Base-by-base conservation (phyloP, 2,797 vertebrate genomes). In the Meriones psammophilus region DNA sequence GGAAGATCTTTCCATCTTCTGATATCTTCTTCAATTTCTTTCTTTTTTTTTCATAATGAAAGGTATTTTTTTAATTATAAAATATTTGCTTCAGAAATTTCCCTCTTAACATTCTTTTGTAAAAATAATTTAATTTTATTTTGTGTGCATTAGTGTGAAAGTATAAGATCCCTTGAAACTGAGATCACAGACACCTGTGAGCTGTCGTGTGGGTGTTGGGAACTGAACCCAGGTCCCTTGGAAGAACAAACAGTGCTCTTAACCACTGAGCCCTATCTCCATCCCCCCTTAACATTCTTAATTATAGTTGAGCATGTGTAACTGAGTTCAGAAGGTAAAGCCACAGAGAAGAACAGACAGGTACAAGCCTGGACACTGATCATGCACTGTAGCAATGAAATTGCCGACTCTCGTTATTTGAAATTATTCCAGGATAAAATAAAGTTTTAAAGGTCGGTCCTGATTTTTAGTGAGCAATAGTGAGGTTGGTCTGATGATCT, bases 341-440 rank as follows among this genome's bases (percentile, higher is more conserved):
- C 3, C 28, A 18, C 15, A 3, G 2, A 50, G 78, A 33, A 54
- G 4, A 18, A 8, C 5, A 8, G 56, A 30, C 12, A 69, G 7
- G 66, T 39, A 20, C 3, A 79, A 66, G 86, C 36, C 84, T 85
- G 10, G n/a, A 24, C 54, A 42, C 20, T 64, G 36, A 92, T 74
- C 77, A 68, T 5, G 18, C 14, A 50, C 18, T 77, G 28, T 42
- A 74, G 77, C 79, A 77, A 66, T 64, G 22, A 81, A 77, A 88
- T 24, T 10, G 73, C 0, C 36, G 3, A 28, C 7, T 71, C 33
- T 73, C 8, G 50, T 64, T 50, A 50, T 92, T 46, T 79, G 17
- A 80, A 83, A 91, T 80, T 91, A 69, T 84, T 94, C 88, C 56
- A 69, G 28, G 17, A 71, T 20, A 92, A 95, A 93, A 91, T 42